Evolutionary conservation across 2,797 vertebrate species (phyloP).

Genomic region (Neosalanx taihuensis): DNA sequence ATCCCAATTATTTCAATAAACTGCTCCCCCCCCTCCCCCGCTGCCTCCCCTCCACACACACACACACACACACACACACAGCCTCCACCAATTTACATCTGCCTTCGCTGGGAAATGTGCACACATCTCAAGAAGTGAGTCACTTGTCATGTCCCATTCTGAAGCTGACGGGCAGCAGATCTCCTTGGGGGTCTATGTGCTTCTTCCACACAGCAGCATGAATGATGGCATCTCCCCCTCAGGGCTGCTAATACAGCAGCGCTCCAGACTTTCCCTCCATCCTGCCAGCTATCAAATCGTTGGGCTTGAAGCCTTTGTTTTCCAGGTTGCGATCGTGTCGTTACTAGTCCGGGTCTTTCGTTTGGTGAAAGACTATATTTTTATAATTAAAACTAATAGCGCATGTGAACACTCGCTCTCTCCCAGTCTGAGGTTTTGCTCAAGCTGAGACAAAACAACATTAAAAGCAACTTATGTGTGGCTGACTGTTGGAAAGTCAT

Average conservation of each 20-base stretch:
- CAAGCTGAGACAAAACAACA: slow-evolving; percentile 37
- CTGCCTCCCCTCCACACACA: not conserved
- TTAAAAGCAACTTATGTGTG: slow-evolving; percentile 40
- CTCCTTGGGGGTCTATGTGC: slow-evolving; percentile 37
- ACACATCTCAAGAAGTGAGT: slow-evolving; percentile 6
- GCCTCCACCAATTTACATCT: not conserved
- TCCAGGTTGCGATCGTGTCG: slow-evolving; percentile 22
- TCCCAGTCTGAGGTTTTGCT: slow-evolving; percentile 14
- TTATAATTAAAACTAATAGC: slow-evolving; percentile 52
- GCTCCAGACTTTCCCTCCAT: slow-evolving; percentile 31
- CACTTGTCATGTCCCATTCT: slow-evolving; percentile 35
- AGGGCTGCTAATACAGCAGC: slow-evolving; percentile 34
- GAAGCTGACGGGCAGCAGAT: slow-evolving; percentile 40
- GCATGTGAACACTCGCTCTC: slow-evolving; percentile 44
- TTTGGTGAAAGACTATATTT: slow-evolving; percentile 42
- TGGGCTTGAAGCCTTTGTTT: slow-evolving; percentile 24
- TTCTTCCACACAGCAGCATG: slow-evolving; percentile 37
- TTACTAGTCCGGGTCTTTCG: slow-evolving; percentile 45
- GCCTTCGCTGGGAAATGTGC: slow-evolving; percentile 18
- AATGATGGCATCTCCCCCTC: slow-evolving; percentile 46
- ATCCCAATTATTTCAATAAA: not conserved
- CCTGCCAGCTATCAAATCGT: slow-evolving; percentile 40
- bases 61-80: not conserved
- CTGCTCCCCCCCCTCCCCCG: not conserved
- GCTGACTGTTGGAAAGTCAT: slow-evolving; percentile 35